phyloP scores from a whole-genome alignment of 2,888 invertebrate genomes.

The Bombylius major region DNA sequence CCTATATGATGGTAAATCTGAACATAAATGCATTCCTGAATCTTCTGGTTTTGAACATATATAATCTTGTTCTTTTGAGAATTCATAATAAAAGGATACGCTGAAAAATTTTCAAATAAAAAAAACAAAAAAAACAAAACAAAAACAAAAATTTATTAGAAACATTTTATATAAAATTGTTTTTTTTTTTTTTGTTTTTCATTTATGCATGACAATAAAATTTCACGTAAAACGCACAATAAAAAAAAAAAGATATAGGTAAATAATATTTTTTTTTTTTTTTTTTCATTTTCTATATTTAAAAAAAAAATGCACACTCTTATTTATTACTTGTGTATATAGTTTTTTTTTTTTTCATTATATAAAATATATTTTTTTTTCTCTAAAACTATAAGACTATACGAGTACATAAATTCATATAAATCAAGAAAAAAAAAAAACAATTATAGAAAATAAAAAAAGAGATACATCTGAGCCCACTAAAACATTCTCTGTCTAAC shows the following conservation, averaged over 20 bases:
- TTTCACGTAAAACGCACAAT: not conserved
- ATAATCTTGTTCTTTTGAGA: conserved; percentile 85
- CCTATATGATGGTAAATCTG: conserved; percentile 66
- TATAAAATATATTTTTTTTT: too few relatives aligned
- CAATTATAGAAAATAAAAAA: too few relatives aligned
- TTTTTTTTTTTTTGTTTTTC: not conserved
- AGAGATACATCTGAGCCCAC: too few relatives aligned
- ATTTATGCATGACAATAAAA: not conserved
- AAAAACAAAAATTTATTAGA: not conserved
- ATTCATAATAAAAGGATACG: conserved; percentile 74
- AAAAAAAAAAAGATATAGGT: not conserved
- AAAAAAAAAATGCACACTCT: not conserved
- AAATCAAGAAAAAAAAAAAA: too few relatives aligned
- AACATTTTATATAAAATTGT: not conserved
- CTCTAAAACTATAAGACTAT: too few relatives aligned
- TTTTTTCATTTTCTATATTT: not conserved
- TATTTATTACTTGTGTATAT: too few relatives aligned
- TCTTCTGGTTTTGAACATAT: conserved; percentile 90
- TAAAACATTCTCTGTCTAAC: too few relatives aligned
- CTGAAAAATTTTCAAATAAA: conserved; percentile 27
- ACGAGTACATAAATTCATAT: too few relatives aligned
- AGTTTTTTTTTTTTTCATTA: too few relatives aligned
- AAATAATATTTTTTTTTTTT: not conserved
- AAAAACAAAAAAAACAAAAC: not conserved
- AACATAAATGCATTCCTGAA: conserved; percentile 89